Conservation (phyloP, 2,888 invertebrate genomes). For the Acleris laterana region DNA sequence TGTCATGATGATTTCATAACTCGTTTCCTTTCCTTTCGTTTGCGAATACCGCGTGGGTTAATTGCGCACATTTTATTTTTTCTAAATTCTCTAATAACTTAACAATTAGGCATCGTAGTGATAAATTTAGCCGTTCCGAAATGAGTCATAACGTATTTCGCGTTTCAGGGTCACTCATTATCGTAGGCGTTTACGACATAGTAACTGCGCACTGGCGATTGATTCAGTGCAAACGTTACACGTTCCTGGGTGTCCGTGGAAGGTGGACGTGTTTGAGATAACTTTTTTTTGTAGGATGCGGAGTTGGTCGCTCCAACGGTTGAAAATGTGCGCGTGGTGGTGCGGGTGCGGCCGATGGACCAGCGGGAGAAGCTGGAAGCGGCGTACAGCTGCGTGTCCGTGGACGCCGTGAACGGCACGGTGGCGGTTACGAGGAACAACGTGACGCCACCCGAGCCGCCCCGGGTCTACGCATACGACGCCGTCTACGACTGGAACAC, state of each 20-base stretch:
- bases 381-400: constrained; percentile 89
- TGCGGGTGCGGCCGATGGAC: constrained; percentile 96
- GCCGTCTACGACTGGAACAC: constrained; percentile 95
- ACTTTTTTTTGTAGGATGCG: constrained; percentile 67
- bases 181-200: constrained; percentile 37
- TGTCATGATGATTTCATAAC: constrained; percentile 49
- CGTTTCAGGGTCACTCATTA: constrained; percentile 38
- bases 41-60: constrained; percentile 39
- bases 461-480: constrained; percentile 97
- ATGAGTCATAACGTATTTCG: constrained; percentile 36
- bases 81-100: background rate
- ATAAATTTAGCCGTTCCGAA: constrained; percentile 40
- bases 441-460: constrained; percentile 89
- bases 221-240: constrained; percentile 30
- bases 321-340: constrained; percentile 98
- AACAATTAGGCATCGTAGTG: constrained; percentile 5
- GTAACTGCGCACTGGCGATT: constrained; percentile 39
- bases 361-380: constrained; percentile 91
- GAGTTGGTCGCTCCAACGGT: constrained; percentile 85
- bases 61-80: constrained; percentile 16
- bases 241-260: constrained; percentile 20
- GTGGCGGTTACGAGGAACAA: constrained; percentile 91
- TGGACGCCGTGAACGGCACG: constrained; percentile 90
- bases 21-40: constrained; percentile 48
- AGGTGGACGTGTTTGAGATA: constrained; percentile 26